Conservation (phyloP, 2,888 invertebrate species). For the Chironomus riparius region DNA sequence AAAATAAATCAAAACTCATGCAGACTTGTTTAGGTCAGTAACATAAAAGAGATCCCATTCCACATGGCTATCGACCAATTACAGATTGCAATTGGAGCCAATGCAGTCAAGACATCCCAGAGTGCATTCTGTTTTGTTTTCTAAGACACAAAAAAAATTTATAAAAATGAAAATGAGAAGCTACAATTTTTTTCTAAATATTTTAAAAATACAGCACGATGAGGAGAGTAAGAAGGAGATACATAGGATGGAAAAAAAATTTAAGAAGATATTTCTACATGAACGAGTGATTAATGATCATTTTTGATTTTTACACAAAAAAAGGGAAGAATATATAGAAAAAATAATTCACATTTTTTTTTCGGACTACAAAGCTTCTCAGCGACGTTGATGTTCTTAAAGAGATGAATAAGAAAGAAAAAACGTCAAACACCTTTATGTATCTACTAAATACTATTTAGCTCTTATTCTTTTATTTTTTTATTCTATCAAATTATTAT, state of each 20-base stretch:
- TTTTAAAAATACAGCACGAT: no score
- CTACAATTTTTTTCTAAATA: background rate
- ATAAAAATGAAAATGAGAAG: background rate
- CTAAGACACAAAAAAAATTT: no score
- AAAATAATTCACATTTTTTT: background rate
- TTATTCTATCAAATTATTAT: no score
- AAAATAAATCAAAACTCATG: background rate
- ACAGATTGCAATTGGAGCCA: conserved; percentile 15
- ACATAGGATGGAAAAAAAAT: background rate
- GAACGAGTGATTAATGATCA: conserved; percentile 22
- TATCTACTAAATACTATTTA: background rate
- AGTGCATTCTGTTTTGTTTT: background rate
- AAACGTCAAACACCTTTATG: conserved; percentile 23
- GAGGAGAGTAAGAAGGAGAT: background rate
- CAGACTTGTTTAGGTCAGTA: conserved; percentile 17
- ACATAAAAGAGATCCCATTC: background rate
- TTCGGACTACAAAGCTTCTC: conserved; percentile 23
- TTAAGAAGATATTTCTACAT: conserved; percentile 16
- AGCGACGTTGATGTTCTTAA: background rate
- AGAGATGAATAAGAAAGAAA: background rate
- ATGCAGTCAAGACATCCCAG: background rate
- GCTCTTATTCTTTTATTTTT: no score
- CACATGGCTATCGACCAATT: background rate
- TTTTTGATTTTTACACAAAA: conserved; percentile 25
- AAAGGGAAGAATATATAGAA: conserved; percentile 12